phyloP scores from a whole-genome alignment of 2,797 vertebrate species.

The Erpetoichthys calabaricus region DNA sequence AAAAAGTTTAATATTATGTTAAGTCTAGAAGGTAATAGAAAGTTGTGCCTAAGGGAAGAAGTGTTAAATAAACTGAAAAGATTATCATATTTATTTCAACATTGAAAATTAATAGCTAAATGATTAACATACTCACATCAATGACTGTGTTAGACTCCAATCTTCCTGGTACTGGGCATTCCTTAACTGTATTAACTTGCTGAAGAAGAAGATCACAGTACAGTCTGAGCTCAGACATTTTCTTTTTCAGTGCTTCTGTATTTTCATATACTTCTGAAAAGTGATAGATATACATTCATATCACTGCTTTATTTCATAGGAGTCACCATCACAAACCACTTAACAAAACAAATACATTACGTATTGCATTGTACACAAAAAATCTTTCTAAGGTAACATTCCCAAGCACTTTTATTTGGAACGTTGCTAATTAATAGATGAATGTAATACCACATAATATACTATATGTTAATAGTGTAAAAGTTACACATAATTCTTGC shows the following conservation, averaged over 20 bases:
- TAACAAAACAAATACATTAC: not conserved
- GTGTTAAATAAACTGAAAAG: not conserved
- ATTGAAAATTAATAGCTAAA: conserved; percentile 28
- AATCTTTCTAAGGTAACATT: not conserved
- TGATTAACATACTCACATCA: conserved; percentile 18
- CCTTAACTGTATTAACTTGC: conserved; percentile 90
- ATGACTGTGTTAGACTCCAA: conserved; percentile 26
- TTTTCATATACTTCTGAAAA: conserved; percentile 83
- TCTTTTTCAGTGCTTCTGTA: conserved; percentile 84
- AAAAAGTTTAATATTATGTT: too few species aligned
- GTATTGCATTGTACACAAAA: not conserved
- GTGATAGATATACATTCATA: conserved; percentile 10
- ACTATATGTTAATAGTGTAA: too few species aligned
- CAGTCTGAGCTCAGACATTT: conserved; percentile 92
- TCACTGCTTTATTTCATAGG: not conserved
- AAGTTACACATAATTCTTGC: too few species aligned
- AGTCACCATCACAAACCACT: not conserved
- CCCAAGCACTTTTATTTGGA: too few species aligned
- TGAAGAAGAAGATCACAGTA: conserved; percentile 97
- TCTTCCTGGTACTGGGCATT: conserved; percentile 42
- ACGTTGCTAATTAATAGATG: too few species aligned
- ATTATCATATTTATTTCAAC: not conserved
- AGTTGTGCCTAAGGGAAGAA: not conserved
- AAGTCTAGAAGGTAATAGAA: too few species aligned
- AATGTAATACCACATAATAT: too few species aligned